Evolutionary conservation across 2,888 invertebrate species (phyloP).

Genomic region (Dryocosmus kuriphilus): DNA sequence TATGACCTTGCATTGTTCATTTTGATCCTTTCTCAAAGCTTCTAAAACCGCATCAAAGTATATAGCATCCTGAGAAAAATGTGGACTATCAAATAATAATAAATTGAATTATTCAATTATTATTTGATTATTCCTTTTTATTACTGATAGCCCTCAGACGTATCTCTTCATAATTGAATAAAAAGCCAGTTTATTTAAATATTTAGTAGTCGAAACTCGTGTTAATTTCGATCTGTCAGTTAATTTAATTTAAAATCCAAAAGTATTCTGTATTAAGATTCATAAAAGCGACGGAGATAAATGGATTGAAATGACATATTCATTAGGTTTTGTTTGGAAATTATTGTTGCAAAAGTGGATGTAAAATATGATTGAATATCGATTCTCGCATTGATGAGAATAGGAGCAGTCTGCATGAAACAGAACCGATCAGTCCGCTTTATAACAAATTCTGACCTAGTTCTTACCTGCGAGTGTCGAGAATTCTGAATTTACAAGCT

Average conservation of each 20-base stretch:
- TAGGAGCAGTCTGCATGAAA: neutral
- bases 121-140: no score
- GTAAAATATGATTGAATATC: neutral
- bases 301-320: neutral
- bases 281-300: neutral
- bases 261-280: neutral
- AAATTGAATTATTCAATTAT: neutral
- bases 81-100: neutral
- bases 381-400: neutral
- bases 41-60: conserved; percentile 83
- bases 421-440: conserved; percentile 1
- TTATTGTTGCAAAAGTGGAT: conserved; percentile 1
- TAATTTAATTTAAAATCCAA: neutral
- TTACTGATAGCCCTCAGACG: neutral
- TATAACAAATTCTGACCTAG: neutral
- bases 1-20: conserved; percentile 82
- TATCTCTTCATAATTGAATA: no score
- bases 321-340: neutral
- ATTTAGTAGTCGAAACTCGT: neutral
- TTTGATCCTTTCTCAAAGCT: conserved; percentile 81
- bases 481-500: neutral
- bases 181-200: neutral
- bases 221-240: neutral
- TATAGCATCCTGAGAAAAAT: conserved; percentile 80
- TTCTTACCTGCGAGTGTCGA: neutral